Evolutionary conservation across 2,113 vertebrate genomes (phyloP).

Genomic region (Pungitius pungitius): DNA sequence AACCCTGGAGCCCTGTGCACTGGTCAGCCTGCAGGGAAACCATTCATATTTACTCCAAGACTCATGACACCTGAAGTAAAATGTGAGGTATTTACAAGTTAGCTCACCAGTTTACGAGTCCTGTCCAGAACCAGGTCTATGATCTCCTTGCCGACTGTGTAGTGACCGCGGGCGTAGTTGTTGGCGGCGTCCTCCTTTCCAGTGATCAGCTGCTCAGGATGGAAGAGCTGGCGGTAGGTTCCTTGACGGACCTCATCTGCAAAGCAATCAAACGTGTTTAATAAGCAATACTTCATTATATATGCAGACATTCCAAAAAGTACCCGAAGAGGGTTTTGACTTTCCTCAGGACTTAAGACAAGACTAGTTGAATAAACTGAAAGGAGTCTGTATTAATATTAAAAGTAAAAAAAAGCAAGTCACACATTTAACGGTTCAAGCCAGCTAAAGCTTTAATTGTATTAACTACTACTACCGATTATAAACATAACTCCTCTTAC

Average conservation of each 20-base stretch:
- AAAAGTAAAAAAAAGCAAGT: neutral
- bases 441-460: neutral
- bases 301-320: too few relatives aligned
- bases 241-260: slow-evolving; percentile 84
- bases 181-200: slow-evolving; percentile 88
- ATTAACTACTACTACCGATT: neutral
- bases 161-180: slow-evolving; percentile 84
- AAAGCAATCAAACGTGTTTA: neutral
- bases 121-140: slow-evolving; percentile 75
- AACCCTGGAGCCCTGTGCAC: slow-evolving; percentile 74
- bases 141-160: slow-evolving; percentile 76
- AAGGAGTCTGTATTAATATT: neutral
- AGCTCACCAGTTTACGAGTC: slow-evolving; percentile 71
- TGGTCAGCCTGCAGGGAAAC: too few relatives aligned
- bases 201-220: slow-evolving; percentile 86
- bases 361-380: neutral
- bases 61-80: too few relatives aligned
- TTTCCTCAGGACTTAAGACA: too few relatives aligned
- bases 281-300: neutral
- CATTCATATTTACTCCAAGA: too few relatives aligned
- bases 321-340: too few relatives aligned
- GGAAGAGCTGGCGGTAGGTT: slow-evolving; percentile 85
- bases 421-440: too few relatives aligned
- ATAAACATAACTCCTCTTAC: slow-evolving; percentile 36
- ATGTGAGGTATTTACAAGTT: too few relatives aligned